These are phyloP conservation scores for Agonopterix alstromeriana DNA, from an alignment of 2,888 invertebrate genomes.

Conservation along the genomic window DNA sequence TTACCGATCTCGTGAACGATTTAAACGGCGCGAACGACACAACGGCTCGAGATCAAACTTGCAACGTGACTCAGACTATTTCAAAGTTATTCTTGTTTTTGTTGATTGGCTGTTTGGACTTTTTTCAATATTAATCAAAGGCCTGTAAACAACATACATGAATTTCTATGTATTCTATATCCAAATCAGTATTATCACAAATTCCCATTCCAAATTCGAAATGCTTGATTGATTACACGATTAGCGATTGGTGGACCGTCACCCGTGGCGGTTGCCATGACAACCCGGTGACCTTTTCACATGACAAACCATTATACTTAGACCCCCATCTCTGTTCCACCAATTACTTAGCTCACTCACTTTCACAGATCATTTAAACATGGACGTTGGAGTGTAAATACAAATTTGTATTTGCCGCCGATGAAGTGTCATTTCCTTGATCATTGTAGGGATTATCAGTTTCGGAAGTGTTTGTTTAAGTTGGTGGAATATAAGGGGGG, in stretches of 20 bases:
- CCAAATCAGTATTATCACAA: background rate
- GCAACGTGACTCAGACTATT: too few relatives aligned
- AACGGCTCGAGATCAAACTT: too few relatives aligned
- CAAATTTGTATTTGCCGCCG: conserved; percentile 20
- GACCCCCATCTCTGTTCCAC: conserved; percentile 21
- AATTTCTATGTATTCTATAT: too few relatives aligned
- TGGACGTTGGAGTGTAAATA: conserved; percentile 25
- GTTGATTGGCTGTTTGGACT: too few relatives aligned
- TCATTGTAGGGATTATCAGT: background rate
- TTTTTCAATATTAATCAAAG: too few relatives aligned
- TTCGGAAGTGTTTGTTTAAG: conserved; percentile 1
- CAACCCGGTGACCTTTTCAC: conserved; percentile 25
- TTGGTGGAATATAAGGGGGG: conserved; percentile 31
- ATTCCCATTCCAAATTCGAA: conserved; percentile 25
- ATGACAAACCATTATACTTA: conserved; percentile 23
- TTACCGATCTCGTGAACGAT: too few relatives aligned
- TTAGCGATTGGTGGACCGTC: conserved; percentile 46
- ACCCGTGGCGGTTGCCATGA: conserved; percentile 31
- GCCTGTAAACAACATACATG: too few relatives aligned
- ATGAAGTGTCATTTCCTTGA: background rate
- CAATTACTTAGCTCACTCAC: conserved; percentile 23
- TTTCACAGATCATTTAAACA: conserved; percentile 31
- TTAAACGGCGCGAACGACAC: too few relatives aligned
- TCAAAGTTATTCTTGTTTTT: too few relatives aligned
- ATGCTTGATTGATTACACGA: conserved; percentile 54